Evolutionary conservation across 2,888 invertebrate species (phyloP).

Genomic region (Noctua comes): DNA sequence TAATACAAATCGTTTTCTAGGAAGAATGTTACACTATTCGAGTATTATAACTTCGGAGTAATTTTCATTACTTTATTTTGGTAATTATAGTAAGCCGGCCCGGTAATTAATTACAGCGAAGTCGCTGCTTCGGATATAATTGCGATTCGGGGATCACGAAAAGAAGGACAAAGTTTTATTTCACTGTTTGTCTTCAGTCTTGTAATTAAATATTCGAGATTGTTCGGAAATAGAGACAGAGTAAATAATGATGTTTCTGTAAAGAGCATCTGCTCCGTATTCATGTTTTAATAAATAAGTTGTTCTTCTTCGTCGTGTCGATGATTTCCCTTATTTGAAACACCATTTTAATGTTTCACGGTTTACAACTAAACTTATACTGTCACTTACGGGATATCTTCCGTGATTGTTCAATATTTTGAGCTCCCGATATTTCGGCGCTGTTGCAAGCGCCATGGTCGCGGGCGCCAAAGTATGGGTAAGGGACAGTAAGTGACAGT

Average conservation of each 20-base stretch:
- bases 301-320: no score
- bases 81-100: slow-evolving; percentile 35
- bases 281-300: neutral
- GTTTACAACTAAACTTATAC: no score
- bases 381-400: no score
- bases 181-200: slow-evolving; percentile 30
- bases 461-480: no score
- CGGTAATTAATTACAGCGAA: slow-evolving; percentile 40
- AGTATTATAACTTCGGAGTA: slow-evolving; percentile 12
- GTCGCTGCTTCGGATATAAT: slow-evolving; percentile 35
- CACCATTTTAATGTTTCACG: no score
- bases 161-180: slow-evolving; percentile 13
- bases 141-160: slow-evolving; percentile 17
- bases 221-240: neutral
- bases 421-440: no score
- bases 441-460: no score
- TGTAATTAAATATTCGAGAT: slow-evolving; percentile 21
- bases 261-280: neutral
- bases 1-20: slow-evolving; percentile 52
- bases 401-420: no score
- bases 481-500: no score
- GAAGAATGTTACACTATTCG: slow-evolving; percentile 36
- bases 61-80: slow-evolving; percentile 47
- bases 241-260: slow-evolving; percentile 7
- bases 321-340: no score